Conservation (phyloP, 2,888 invertebrate genomes). For the Cosmia pyralina region DNA sequence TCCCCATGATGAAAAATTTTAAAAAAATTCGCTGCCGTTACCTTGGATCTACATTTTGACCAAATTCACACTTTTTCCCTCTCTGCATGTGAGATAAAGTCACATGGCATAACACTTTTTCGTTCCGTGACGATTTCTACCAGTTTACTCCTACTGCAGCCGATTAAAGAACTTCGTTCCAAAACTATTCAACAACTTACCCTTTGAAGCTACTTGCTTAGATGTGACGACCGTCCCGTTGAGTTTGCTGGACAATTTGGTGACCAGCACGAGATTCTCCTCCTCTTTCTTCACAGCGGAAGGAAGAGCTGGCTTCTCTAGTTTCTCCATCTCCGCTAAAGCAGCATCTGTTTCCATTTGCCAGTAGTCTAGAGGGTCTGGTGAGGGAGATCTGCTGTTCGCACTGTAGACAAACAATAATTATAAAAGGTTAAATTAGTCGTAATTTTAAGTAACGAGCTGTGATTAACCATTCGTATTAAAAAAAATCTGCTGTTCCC, state of each 20-base stretch:
- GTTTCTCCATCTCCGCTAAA: constrained; percentile 70
- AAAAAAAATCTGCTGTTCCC: too few relatives aligned
- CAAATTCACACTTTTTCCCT: too few relatives aligned
- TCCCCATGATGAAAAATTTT: too few relatives aligned
- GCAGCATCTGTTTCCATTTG: constrained; percentile 83
- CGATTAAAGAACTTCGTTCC: too few relatives aligned
- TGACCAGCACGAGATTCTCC: constrained; percentile 58
- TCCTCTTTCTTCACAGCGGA: constrained; percentile 53
- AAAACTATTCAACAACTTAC: constrained; percentile 63
- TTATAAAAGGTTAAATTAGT: neutral
- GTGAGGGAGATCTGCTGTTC: constrained; percentile 81
- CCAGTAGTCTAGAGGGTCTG: constrained; percentile 76
- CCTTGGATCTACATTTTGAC: too few relatives aligned
- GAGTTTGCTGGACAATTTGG: constrained; percentile 76
- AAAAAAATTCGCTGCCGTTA: too few relatives aligned
- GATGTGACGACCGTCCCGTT: constrained; percentile 80
- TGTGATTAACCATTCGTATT: too few relatives aligned
- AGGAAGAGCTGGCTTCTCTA: constrained; percentile 67
- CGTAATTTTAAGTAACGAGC: too few relatives aligned
- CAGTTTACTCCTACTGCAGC: too few relatives aligned
- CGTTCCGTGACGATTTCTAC: too few relatives aligned
- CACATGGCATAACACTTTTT: too few relatives aligned
- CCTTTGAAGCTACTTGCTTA: constrained; percentile 77
- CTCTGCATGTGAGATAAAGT: too few relatives aligned
- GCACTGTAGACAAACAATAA: constrained; percentile 66